Conservation (phyloP, 2,888 invertebrate genomes). For the Tinea trinotella region DNA sequence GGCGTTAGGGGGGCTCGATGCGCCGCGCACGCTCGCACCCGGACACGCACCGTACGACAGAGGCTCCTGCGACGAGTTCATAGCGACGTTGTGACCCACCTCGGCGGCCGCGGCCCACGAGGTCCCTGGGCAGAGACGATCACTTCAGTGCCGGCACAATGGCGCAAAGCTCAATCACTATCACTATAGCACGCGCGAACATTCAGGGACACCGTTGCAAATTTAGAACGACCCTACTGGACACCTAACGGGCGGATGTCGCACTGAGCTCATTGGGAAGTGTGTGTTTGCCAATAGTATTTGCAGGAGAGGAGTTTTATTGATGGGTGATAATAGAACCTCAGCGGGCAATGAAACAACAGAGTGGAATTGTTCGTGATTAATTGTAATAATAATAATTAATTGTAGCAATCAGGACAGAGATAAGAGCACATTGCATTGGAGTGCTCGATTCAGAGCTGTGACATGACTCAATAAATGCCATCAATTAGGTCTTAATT, state of each 20-base stretch:
- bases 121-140: slow-evolving; percentile 58
- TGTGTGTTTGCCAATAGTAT: neutral
- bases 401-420: slow-evolving; percentile 15
- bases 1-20: slow-evolving; percentile 57
- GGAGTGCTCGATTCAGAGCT: neutral
- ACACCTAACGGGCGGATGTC: neutral
- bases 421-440: neutral
- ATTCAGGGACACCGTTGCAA: neutral
- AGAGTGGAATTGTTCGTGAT: neutral
- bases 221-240: neutral
- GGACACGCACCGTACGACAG: slow-evolving; percentile 27
- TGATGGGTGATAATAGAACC: neutral
- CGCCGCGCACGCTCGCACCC: neutral
- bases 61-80: slow-evolving; percentile 32
- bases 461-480: slow-evolving; percentile 44
- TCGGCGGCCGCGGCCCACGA: slow-evolving; percentile 50
- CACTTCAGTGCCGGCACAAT: neutral
- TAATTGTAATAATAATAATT: neutral
- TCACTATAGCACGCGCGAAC: neutral
- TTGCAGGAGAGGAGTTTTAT: too few species aligned
- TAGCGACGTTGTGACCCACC: slow-evolving; percentile 25
- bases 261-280: neutral
- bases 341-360: neutral
- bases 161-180: neutral
- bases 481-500: neutral